phyloP scores from a whole-genome alignment of 2,113 vertebrate genomes.

The Phalacrocorax carbo region DNA sequence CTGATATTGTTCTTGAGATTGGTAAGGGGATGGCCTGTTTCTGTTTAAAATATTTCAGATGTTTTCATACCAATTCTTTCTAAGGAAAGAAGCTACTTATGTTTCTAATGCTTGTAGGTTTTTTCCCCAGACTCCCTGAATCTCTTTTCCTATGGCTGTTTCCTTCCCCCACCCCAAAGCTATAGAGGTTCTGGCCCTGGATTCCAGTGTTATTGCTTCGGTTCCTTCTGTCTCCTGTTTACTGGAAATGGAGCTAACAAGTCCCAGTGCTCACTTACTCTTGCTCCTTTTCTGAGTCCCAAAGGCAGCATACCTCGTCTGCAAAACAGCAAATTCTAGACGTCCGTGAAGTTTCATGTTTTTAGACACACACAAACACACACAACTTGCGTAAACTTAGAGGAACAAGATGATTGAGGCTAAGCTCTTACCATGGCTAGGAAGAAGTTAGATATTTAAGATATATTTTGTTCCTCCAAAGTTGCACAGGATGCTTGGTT shows the following conservation, averaged over 20 bases:
- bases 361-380: not conserved
- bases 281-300: not conserved
- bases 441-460: not conserved
- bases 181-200: not conserved
- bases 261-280: not conserved
- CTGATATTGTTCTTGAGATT: not conserved
- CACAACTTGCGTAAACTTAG: not conserved
- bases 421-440: not conserved
- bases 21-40: not conserved
- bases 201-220: not conserved
- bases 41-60: slow-evolving; percentile 10
- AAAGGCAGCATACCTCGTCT: not conserved
- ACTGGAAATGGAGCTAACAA: not conserved
- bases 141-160: not conserved
- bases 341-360: not conserved
- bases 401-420: not conserved
- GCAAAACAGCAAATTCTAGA: not conserved
- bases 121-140: not conserved
- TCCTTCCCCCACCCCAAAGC: not conserved
- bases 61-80: not conserved
- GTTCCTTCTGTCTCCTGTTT: not conserved
- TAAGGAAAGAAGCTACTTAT: not conserved
- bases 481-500: not conserved
- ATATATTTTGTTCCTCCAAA: not conserved
- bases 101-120: not conserved